Base-by-base conservation (phyloP, 2,888 invertebrate species). In the Nebria brevicollis region DNA sequence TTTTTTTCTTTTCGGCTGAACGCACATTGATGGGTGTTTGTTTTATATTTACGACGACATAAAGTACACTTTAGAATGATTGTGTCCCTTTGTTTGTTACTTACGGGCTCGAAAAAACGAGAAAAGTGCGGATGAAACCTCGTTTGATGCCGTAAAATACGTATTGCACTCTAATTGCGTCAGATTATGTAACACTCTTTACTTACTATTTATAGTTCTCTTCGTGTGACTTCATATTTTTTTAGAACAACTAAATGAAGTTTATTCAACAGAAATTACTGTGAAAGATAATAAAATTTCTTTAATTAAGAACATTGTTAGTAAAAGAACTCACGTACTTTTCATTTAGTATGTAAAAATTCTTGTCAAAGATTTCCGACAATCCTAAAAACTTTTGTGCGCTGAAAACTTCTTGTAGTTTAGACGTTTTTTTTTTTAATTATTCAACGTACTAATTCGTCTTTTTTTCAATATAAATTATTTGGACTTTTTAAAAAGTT, bases 41-140 rank as follows among this genome's bases (percentile, higher is more conserved):
- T 77, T 81, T 81, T 81, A 81, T 81, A 81, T 81, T 81, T 81
- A 81, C 81, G 81, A 81, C 77, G 73, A 77, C 81, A 81, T 81
- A 81, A 81, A 81, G 81, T 81, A 73, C 77, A 77, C 81, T 76
- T 77, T 77, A 77, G 81, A 76, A 81, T 81, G 81, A 81, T 81
- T 81, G 81, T 81, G 81, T 81, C 81, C 81, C 81, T 81, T 81
- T 81, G 75, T 80, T 54, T 77, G 81, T 81, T 81, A 81, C 81
- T 81, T 72, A 77, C 77, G 81, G 72, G 81, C 34, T 75, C 70
- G 80, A 80, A 81, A 76, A 81, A 81, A 81, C 81, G 8, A 54
- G 54, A 54, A 54, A 8, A 54, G 7, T 13, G 54, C 8, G 54
- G 54, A 54, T 54, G 7, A 54, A 54, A 54, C 54, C 54, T 81